phyloP scores from a whole-genome alignment of 2,888 invertebrate genomes.

The Spodoptera exigua region DNA sequence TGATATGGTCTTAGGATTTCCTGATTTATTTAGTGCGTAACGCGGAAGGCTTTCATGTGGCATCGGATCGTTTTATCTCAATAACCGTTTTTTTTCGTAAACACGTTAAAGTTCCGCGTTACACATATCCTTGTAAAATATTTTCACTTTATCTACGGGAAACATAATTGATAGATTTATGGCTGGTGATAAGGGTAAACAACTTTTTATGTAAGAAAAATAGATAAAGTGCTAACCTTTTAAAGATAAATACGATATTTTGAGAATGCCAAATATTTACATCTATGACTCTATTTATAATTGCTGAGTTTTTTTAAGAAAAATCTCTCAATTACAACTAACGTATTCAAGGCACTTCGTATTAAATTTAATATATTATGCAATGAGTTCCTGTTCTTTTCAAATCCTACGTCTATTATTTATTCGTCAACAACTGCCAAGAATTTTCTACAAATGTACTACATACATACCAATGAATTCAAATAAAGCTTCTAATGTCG shows the following conservation, averaged over 20 bases:
- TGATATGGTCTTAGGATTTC: too few species aligned
- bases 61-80: conserved; percentile 14
- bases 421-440: not conserved
- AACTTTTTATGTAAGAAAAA: not conserved
- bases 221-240: not conserved
- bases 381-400: not conserved
- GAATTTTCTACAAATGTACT: not conserved
- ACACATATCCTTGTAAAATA: conserved; percentile 12
- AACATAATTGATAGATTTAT: conserved; percentile 42
- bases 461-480: conserved; percentile 2
- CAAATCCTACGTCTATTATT: not conserved
- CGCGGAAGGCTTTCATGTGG: conserved; percentile 10
- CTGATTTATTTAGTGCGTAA: too few species aligned
- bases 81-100: conserved; percentile 20
- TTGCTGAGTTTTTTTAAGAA: too few species aligned
- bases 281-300: too few species aligned
- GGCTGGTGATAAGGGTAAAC: conserved; percentile 17
- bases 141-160: conserved; percentile 14
- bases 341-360: too few species aligned
- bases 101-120: conserved; percentile 14
- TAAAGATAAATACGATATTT: too few species aligned
- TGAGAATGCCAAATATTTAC: too few species aligned
- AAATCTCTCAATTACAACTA: too few species aligned
- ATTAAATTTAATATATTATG: too few species aligned
- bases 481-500: conserved; percentile 48